Conservation (phyloP, 2,888 invertebrate species). For the Syritta pipiens region DNA sequence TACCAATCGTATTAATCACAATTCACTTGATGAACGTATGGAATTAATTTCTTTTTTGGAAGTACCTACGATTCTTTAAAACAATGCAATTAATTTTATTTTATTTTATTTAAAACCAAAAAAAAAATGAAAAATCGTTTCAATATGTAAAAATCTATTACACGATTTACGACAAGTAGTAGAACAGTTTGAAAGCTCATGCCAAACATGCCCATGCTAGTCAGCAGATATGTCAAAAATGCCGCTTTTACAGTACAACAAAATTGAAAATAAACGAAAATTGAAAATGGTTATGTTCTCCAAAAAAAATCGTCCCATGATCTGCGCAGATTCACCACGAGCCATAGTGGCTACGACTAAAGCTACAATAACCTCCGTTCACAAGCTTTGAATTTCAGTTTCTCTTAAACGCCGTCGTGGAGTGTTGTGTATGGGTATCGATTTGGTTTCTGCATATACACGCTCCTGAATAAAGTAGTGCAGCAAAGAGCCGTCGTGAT, state of each 20-base stretch:
- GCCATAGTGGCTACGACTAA: not conserved
- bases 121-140: not conserved
- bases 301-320: no score
- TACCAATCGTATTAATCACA: no score
- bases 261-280: no score
- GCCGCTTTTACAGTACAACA: not conserved
- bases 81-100: no score
- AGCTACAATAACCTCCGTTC: conserved; percentile 20
- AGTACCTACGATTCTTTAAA: no score
- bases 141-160: not conserved
- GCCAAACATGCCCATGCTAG: not conserved
- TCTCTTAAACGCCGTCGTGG: conserved; percentile 26
- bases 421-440: conserved; percentile 12
- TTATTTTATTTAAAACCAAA: not conserved
- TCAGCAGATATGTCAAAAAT: not conserved
- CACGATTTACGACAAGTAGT: no score
- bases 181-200: no score
- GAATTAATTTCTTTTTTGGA: no score
- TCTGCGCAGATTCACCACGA: conserved; percentile 3
- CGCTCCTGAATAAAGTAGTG: not conserved
- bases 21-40: no score
- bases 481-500: not conserved
- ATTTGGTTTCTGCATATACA: not conserved
- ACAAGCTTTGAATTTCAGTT: conserved; percentile 22
- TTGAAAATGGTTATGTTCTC: no score